A percentile compares a stretch with the other conserved stretches of the same genome.
These are phyloP conservation scores for Phaetusa simplex DNA, from an alignment of 2,113 vertebrate genomes.

Conservation along the genomic window DNA sequence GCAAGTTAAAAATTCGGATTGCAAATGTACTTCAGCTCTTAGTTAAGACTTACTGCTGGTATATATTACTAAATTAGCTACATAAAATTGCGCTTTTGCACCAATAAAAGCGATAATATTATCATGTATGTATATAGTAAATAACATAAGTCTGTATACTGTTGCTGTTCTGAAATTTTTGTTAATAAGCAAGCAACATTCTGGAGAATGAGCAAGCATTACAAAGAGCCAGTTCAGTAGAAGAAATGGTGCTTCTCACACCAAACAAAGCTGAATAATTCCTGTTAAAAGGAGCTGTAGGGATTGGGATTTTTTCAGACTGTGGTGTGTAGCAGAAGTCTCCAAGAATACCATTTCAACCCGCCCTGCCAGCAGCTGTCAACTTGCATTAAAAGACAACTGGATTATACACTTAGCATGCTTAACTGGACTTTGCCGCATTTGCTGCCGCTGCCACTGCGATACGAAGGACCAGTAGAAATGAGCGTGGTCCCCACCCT, in stretches of 20 bases:
- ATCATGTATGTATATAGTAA: not conserved
- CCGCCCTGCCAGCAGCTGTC: not conserved
- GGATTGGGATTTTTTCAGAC: not conserved
- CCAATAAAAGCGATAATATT: not conserved
- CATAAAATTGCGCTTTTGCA: not conserved
- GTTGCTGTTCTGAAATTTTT: not conserved
- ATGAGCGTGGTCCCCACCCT: not conserved
- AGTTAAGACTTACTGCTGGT: not conserved
- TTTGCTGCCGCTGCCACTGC: not conserved
- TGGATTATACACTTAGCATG: not conserved
- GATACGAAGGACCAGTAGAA: accelerated
- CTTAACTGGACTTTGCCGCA: not conserved
- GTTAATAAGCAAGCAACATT: not conserved
- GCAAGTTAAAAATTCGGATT: not conserved
- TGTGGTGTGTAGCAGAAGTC: not conserved
- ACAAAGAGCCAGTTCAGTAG: not conserved
- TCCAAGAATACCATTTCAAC: not conserved
- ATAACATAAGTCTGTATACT: not conserved
- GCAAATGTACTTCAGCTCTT: not conserved
- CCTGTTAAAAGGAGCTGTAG: not conserved
- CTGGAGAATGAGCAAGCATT: not conserved
- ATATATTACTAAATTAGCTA: not conserved
- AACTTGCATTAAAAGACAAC: conserved; percentile 18
- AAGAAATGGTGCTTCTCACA: not conserved
- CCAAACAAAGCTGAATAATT: not conserved